These are phyloP conservation scores for Drosophila mayri DNA, from an alignment of 1,140 invertebrate species.

Conservation along the genomic window DNA sequence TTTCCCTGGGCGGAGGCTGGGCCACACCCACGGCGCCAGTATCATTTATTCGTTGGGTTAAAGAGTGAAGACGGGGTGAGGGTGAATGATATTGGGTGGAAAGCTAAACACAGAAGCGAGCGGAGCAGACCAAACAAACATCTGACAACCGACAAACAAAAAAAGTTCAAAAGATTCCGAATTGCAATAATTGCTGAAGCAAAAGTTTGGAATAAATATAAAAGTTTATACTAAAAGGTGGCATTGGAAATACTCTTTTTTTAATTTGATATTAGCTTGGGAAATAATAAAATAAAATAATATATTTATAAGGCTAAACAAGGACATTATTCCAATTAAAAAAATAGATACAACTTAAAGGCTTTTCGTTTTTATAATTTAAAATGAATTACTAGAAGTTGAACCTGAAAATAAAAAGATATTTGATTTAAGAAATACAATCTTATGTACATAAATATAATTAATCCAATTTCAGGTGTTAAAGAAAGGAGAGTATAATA, in stretches of 20 bases:
- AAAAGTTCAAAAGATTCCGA: slow-evolving; percentile 46
- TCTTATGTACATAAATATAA: neutral
- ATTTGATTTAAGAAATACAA: neutral
- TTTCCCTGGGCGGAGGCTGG: slow-evolving; percentile 10
- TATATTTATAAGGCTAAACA: neutral
- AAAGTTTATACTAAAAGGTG: neutral
- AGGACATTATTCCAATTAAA: neutral
- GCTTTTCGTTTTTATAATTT: too few relatives aligned
- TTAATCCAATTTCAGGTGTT: neutral
- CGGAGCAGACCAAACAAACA: slow-evolving; percentile 42
- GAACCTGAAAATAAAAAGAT: too few relatives aligned
- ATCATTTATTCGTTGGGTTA: slow-evolving; percentile 27
- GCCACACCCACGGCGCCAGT: slow-evolving; percentile 8
- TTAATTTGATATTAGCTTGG: neutral
- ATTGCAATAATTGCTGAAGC: slow-evolving; percentile 33
- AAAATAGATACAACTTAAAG: neutral
- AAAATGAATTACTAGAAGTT: too few relatives aligned
- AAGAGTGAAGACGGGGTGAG: too few relatives aligned
- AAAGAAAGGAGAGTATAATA: too few relatives aligned
- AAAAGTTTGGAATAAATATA: slow-evolving; percentile 31
- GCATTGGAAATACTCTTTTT: slow-evolving; percentile 2
- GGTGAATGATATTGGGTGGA: slow-evolving; percentile 27
- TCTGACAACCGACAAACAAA: slow-evolving; percentile 25
- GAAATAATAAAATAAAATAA: too few relatives aligned
- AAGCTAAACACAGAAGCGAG: slow-evolving; percentile 41